These are phyloP conservation scores for Hesperophylax magnus DNA, from an alignment of 1,140 invertebrate genomes.

Conservation along the genomic window DNA sequence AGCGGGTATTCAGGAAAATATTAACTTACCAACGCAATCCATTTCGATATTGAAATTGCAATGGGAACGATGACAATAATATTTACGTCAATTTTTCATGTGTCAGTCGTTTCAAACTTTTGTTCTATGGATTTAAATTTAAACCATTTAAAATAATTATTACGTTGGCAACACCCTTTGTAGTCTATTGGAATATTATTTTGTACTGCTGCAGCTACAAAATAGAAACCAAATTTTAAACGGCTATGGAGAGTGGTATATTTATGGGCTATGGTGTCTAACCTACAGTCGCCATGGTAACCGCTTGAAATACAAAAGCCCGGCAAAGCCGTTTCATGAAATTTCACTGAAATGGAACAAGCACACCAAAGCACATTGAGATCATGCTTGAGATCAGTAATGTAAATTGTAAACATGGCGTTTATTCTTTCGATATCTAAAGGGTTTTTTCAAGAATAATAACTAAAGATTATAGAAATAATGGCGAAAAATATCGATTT, in stretches of 20 bases:
- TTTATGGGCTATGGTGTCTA: background rate
- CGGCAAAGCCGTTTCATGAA: constrained; percentile 14
- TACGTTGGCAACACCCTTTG: background rate
- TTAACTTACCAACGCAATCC: constrained; percentile 40
- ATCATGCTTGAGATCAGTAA: no score
- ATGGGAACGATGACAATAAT: constrained; percentile 54
- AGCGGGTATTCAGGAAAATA: background rate
- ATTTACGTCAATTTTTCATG: constrained; percentile 58
- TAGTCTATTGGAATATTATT: background rate
- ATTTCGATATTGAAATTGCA: constrained; percentile 29
- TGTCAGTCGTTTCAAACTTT: constrained; percentile 54
- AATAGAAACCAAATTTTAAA: background rate
- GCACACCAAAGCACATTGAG: no score
- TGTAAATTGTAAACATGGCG: no score
- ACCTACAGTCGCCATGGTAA: constrained; percentile 28
- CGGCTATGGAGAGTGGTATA: no score
- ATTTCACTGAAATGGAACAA: no score
- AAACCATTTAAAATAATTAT: no score
- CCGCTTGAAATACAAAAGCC: constrained; percentile 39
- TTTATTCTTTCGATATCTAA: background rate
- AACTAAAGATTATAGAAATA: background rate
- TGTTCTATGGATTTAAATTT: constrained; percentile 11
- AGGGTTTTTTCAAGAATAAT: no score
- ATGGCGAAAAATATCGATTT: constrained; percentile 60
- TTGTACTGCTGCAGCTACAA: background rate